phyloP scores from a whole-genome alignment of 2,797 vertebrate genomes.

The Fundulus diaphanus region DNA sequence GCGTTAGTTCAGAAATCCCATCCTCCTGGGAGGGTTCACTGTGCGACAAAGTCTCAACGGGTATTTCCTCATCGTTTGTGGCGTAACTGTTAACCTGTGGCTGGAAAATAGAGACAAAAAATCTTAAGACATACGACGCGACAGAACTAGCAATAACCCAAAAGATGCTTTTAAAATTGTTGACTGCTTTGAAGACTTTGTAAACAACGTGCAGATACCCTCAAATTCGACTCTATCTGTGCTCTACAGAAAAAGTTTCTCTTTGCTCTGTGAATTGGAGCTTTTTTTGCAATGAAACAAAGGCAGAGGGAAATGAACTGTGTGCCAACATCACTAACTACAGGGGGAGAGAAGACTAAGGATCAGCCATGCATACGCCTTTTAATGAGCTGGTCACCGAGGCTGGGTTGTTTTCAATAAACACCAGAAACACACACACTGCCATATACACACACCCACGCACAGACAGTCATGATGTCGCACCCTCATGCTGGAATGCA shows the following conservation, averaged over 20 bases:
- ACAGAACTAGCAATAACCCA: background rate
- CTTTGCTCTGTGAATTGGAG: constrained; percentile 27
- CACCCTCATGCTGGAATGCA: constrained; percentile 49
- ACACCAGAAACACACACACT: constrained; percentile 43
- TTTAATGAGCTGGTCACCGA: constrained; percentile 80
- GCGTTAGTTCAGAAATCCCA: constrained; percentile 69
- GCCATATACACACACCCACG: constrained; percentile 34
- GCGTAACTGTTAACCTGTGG: constrained; percentile 79
- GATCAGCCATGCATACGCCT: constrained; percentile 71
- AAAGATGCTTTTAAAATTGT: background rate
- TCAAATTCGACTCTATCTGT: background rate
- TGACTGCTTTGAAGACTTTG: background rate
- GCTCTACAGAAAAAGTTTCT: background rate
- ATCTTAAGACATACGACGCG: background rate
- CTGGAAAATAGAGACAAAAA: constrained; percentile 65
- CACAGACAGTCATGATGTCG: constrained; percentile 39
- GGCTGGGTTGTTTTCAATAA: constrained; percentile 63
- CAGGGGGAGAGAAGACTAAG: constrained; percentile 50
- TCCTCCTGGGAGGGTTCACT: constrained; percentile 76
- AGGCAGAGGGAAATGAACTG: constrained; percentile 25
- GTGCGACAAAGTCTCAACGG: constrained; percentile 83
- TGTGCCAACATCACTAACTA: constrained; percentile 52
- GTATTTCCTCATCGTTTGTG: constrained; percentile 69
- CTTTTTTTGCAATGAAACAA: constrained; percentile 29
- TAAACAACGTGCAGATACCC: background rate